Conservation (phyloP, 1,140 invertebrate genomes). For the Lepeophtheirus salmonis region DNA sequence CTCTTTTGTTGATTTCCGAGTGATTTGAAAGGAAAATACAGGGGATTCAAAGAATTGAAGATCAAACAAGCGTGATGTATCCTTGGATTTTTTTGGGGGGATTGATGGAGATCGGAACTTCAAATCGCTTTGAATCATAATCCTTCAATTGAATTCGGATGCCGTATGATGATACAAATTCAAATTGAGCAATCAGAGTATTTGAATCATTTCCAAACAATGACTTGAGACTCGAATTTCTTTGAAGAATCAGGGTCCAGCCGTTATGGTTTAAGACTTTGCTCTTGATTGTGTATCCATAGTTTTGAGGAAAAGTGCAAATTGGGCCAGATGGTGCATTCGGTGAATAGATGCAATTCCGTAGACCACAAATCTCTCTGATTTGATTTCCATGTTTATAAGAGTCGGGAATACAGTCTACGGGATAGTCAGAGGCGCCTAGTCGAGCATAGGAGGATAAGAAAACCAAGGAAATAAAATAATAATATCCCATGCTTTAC, state of each 20-base stretch:
- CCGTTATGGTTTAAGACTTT: not conserved
- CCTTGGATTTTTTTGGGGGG: not conserved
- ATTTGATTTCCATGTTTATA: not conserved
- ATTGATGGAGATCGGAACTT: not conserved
- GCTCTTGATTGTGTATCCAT: not conserved
- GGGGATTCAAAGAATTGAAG: slow-evolving; percentile 19
- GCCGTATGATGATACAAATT: not conserved
- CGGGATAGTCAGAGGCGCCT: too few species aligned
- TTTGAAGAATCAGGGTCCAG: not conserved
- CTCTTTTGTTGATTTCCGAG: slow-evolving; percentile 25
- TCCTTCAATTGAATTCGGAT: not conserved
- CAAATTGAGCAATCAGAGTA: not conserved
- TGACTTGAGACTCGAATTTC: not conserved
- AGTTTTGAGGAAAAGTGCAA: not conserved
- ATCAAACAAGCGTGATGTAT: not conserved
- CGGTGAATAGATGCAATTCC: not conserved
- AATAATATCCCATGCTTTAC: too few species aligned
- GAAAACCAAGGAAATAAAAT: too few species aligned
- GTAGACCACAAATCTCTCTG: not conserved
- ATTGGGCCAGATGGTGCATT: not conserved
- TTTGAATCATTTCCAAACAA: not conserved
- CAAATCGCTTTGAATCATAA: not conserved
- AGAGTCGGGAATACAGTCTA: not conserved
- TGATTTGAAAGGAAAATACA: slow-evolving; percentile 29
- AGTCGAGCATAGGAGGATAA: too few species aligned